Evolutionary conservation across 1,140 invertebrate species (phyloP), one percentile per base, ranked within the genome.

Genomic region (Archivesica marissinica): DNA sequence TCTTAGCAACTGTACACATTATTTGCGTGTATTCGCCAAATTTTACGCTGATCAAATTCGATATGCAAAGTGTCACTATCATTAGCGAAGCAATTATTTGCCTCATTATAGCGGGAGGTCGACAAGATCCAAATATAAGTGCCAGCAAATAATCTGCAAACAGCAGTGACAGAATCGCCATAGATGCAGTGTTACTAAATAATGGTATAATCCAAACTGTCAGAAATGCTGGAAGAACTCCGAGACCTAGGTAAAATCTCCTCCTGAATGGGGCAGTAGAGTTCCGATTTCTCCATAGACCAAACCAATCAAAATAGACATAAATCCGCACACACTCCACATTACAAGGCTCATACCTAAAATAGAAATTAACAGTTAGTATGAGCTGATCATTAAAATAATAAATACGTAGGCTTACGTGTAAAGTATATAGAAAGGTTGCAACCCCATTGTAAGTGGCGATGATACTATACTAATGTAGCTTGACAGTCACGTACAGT

Each of bases 111-210:
- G 30, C 64, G 13, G 83, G 70, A 11, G 75, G 54, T 23, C 6
- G 15, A 35, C 86, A 88, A 15, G 47, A 28, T 17, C 25, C 64
- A 78, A 74, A 81, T 15, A 86, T 20, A 17, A 52, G 47, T 15
- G 85, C 68, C 2, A 82, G 20, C 2, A 86, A 41, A 77, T 88
- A 88, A 23, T 88, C 52, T n/a, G 85, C 68, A 47, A 81, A 86
- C 13, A 74, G 72, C 15, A 90, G 47, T 39, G 86, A 38, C 15
- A 88, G 44, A 59, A 89, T 66, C 17, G 86, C 82, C 30, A 84
- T 56, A 98, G 44, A 25, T 17, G 56, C 38, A 13, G 98, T 98
- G 78, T 98, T 94, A 61, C 99, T 98, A 88, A 89, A 72, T 17
- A 89, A 35, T 0, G 59, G 52, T 20, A 84, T 33, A n/a, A 76